Evolutionary conservation across 1,140 invertebrate genomes (phyloP).

Genomic region (Tetragonula clypearis): DNA sequence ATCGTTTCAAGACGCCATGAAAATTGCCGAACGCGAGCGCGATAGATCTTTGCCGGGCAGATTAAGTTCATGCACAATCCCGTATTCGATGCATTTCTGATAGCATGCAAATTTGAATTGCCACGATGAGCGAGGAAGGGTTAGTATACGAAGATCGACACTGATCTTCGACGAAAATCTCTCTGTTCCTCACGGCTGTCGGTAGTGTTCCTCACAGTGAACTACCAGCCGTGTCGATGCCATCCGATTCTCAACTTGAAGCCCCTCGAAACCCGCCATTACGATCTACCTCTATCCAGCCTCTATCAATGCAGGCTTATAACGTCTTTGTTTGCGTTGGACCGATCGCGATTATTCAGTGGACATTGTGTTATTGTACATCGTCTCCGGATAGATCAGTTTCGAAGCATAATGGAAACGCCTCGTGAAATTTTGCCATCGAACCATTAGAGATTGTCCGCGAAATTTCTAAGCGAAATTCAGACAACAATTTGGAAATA

Average conservation of each 20-base stretch:
- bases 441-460: neutral
- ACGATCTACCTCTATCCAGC: slow-evolving; percentile 3
- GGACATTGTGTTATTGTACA: neutral
- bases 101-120: slow-evolving; percentile 71
- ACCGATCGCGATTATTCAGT: slow-evolving; percentile 29
- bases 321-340: slow-evolving; percentile 34
- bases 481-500: neutral
- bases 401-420: slow-evolving; percentile 62
- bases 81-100: slow-evolving; percentile 70
- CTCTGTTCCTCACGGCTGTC: no score
- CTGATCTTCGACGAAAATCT: slow-evolving; percentile 30
- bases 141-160: slow-evolving; percentile 44
- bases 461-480: neutral
- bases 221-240: slow-evolving; percentile 11
- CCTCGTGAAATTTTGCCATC: neutral
- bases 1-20: neutral
- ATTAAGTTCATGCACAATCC: slow-evolving; percentile 52
- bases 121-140: slow-evolving; percentile 34
- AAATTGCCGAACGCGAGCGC: neutral
- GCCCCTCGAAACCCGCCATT: slow-evolving; percentile 4
- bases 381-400: slow-evolving; percentile 20
- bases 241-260: slow-evolving; percentile 3
- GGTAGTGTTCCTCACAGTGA: neutral
- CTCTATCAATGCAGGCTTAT: neutral
- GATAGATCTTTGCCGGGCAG: slow-evolving; percentile 49